Evolutionary conservation across 2,888 invertebrate genomes (phyloP), one percentile per base, ranked within the genome.

Genomic region (Pachydiplax longipennis): DNA sequence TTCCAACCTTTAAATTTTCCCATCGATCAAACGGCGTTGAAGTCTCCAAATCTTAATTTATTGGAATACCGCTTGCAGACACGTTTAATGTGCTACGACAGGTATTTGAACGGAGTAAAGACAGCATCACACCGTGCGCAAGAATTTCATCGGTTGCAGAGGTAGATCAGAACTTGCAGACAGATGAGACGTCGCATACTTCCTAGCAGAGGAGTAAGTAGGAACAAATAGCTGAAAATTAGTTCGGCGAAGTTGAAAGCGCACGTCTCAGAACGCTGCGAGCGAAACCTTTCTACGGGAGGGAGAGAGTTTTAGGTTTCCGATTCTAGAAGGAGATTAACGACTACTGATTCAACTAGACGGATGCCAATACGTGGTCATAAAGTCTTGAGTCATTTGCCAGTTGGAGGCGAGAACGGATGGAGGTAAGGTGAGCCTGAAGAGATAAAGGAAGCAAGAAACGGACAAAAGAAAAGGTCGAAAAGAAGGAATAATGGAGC

Each of bases 271-370:
- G 25, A 10, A 0, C 65, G n/a, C 18, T 13, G 31, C 73, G 73
- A 12, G 15, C 73, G 12, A 25, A 73, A 31, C 73, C 73, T 65
- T 73, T 73, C 15, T 31, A 22, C 31, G 31, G 22, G n/a, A 44
- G 22, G 44, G 65, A 18, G 65, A n/a, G n/a, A 65, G 65, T 44
- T 44, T 65, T 65, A 22, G 65, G 65, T 65, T 65, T 65, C 65
- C 65, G 65, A 65, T 65, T 65, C 82, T 48, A 37, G 53, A 58
- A 83, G 31, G 83, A 83, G 83, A 83, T 87, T 87, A 87, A 65
- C 61, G 87, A 61, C 61, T 10, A 35, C n/a, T 61, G 58, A 58
- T 83, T 25, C 83, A 58, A 48, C 35, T 35, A 58, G 22, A 61
- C 48, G 83, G 31, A 31, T 58, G 61, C 87, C 87, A 65, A 87